Base-by-base conservation (phyloP, 1,140 invertebrate species). In the Pachyrhynchus sulphureomaculatus region DNA sequence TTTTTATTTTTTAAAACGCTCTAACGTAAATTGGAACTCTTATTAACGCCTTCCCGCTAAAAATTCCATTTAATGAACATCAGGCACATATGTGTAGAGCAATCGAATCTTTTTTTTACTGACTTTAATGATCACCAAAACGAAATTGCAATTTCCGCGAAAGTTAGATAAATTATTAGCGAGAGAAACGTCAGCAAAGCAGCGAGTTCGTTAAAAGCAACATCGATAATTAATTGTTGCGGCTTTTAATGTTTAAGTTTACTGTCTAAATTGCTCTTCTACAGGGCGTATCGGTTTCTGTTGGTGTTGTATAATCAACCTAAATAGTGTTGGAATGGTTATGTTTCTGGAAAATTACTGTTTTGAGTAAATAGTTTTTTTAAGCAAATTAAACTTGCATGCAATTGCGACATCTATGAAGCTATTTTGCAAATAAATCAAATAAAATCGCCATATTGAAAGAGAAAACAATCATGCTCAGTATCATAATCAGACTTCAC, bases 131-230 rank as follows among this genome's bases (percentile, higher is more conserved):
- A 55, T 55, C 51, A 32, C 18, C 42, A 33, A 33, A 56, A 33
- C 29, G n/a, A 12, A 55, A 62, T 55, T 49, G 52, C 52, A 56
- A 55, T 56, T 62, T 56, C 41, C 26, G 52, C 52, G 51, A 56
- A 62, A 62, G 52, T 62, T 56, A 45, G 60, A 62, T 55, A 55
- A 62, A 62, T 62, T 51, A 62, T 62, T 62, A 49, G 44, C 42
- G 52, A 29, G 47, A 32, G 26, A 33, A 49, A 49, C 24, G 41
- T 33, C 47, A 42, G 51, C 10, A 26, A 33, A 32, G 17, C 42
- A 33, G 17, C 15, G 26, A 9, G 26, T 44, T 56, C 60, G 60
- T 48, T 62, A 56, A 62, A 62, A 56, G 60, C 60, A 53, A 33
- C 52, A 56, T 56, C 51, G 60, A 62, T 62, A 62, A 62, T 55